Evolutionary conservation across 2,113 vertebrate genomes (phyloP).

Genomic region (Tachysurus fulvidraco): DNA sequence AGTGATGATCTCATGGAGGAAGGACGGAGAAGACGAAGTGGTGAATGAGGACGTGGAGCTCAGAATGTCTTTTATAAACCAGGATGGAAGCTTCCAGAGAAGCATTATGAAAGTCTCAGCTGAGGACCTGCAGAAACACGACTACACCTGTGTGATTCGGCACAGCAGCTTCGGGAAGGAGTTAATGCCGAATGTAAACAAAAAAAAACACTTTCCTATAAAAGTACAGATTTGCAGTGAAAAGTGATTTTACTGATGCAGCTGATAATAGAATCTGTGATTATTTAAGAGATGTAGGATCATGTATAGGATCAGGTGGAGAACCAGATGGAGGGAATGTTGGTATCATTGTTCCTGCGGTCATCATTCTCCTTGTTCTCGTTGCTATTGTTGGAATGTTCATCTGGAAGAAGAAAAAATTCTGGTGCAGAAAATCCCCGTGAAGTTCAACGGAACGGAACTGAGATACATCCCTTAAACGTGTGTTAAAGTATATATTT

Average conservation of each 20-base stretch:
- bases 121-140: slow-evolving; percentile 2
- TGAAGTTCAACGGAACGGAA: too few species aligned
- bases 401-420: not conserved
- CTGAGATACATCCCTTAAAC: too few species aligned
- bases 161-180: not conserved
- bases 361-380: not conserved
- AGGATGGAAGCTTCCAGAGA: not conserved
- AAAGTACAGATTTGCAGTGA: too few species aligned
- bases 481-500: too few species aligned
- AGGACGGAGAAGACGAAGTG: not conserved
- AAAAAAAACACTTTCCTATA: too few species aligned
- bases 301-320: too few species aligned
- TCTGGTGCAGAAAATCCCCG: not conserved
- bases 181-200: not conserved
- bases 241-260: not conserved
- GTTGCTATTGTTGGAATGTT: not conserved
- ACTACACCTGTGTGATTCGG: not conserved
- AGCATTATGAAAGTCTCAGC: not conserved
- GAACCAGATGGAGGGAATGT: not conserved
- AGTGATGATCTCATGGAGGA: not conserved
- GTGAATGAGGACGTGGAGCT: not conserved
- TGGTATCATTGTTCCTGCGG: not conserved
- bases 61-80: not conserved
- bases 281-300: too few species aligned
- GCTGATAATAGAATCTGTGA: too few species aligned